Conservation (phyloP, 2,113 vertebrate species). For the Arvicanthis niloticus region DNA sequence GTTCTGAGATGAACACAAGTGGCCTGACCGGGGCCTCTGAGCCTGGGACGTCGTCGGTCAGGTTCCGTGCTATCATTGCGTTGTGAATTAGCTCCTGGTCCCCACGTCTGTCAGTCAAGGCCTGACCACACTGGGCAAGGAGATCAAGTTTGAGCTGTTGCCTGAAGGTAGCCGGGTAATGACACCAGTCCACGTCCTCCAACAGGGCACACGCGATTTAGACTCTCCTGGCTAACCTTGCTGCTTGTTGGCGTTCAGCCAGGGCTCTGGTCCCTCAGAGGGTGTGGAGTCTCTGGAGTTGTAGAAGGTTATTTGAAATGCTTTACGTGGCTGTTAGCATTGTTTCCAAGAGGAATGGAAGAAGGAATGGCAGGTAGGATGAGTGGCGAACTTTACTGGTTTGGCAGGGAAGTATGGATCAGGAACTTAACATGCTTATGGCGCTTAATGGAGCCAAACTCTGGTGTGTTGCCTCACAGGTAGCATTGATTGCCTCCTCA, state of each 20-base stretch:
- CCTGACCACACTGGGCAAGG: not conserved
- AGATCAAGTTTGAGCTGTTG: not conserved
- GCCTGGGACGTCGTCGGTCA: no score
- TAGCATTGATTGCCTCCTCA: not conserved
- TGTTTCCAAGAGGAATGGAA: not conserved
- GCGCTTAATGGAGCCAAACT: not conserved
- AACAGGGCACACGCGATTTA: not conserved
- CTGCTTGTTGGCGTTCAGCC: not conserved
- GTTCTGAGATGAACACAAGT: conserved; percentile 36
- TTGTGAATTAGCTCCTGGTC: not conserved
- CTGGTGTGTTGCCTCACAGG: not conserved
- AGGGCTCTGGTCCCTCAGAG: not conserved
- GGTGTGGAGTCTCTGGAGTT: not conserved
- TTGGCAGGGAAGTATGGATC: not conserved
- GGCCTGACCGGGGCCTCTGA: not conserved
- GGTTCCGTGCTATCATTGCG: not conserved
- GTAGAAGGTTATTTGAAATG: not conserved
- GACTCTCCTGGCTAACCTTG: not conserved
- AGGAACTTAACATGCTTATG: not conserved
- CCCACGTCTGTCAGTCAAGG: not conserved
- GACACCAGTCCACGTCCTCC: not conserved
- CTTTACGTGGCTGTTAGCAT: not conserved
- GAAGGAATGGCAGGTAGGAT: not conserved
- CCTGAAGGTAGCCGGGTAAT: not conserved
- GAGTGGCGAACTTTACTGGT: not conserved